A percentile compares a stretch with the other conserved stretches of the same genome.
These are phyloP conservation scores for Adineta ricciae DNA, from an alignment of 2,888 invertebrate genomes.

Conservation along the genomic window DNA sequence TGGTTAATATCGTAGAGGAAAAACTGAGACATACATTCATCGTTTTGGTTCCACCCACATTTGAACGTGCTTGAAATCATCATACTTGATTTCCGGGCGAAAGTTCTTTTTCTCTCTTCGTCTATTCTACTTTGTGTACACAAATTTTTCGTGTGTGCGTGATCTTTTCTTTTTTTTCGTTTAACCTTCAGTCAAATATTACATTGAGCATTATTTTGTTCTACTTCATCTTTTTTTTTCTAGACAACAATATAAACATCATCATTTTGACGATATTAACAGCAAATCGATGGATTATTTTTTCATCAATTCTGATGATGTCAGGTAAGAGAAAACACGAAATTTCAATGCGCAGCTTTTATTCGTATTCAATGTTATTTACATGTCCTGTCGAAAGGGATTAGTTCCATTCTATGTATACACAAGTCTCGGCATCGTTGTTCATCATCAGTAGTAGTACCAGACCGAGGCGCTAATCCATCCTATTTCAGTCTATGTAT, in stretches of 20 bases:
- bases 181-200: neutral
- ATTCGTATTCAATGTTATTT: neutral
- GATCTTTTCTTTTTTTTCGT: neutral
- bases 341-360: neutral
- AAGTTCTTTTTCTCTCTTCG: neutral
- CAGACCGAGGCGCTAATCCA: neutral
- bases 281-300: neutral
- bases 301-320: neutral
- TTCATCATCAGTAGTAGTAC: neutral
- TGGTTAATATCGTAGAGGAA: no score
- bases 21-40: neutral
- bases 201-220: no score
- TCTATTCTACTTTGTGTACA: neutral
- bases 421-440: constrained; percentile 12
- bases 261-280: neutral
- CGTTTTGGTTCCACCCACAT: neutral
- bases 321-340: neutral
- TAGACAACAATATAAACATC: neutral
- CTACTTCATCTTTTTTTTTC: neutral
- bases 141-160: constrained; percentile 11
- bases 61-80: neutral
- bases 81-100: neutral
- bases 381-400: constrained; percentile 5
- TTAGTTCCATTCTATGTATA: constrained; percentile 11
- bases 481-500: neutral